A percentile compares a stretch with the other conserved stretches of the same genome.
Evolutionary conservation across 2,113 vertebrate species (phyloP).

Genomic region (Dolichallabes microphthalmus): DNA sequence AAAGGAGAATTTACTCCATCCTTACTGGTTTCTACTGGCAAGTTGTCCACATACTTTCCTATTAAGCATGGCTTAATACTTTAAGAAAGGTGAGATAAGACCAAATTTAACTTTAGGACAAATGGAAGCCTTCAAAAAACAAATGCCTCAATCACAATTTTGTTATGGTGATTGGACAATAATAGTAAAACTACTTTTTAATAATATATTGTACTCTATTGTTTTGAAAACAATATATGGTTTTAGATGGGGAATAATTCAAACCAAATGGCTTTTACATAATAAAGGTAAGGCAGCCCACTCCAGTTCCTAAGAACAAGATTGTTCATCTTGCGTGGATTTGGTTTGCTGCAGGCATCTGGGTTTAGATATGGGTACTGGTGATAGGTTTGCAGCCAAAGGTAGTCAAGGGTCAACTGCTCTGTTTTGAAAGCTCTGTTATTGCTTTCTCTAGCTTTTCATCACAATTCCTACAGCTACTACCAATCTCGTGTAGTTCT

Average conservation of each 20-base stretch:
- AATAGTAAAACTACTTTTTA: neutral
- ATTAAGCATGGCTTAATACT: too few relatives aligned
- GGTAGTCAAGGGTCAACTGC: conserved; percentile 90
- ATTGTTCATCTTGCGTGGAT: conserved; percentile 80
- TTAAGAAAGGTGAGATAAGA: too few relatives aligned
- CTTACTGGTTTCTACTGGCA: too few relatives aligned
- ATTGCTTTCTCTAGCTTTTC: conserved; percentile 59
- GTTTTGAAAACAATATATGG: neutral
- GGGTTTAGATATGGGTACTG: conserved; percentile 93
- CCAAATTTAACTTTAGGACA: neutral
- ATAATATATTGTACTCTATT: neutral
- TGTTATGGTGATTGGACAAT: neutral
- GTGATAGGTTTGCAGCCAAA: conserved; percentile 94
- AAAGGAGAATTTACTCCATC: too few relatives aligned
- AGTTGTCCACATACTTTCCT: too few relatives aligned
- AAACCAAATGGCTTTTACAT: conserved; percentile 10
- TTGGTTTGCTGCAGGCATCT: conserved; percentile 91
- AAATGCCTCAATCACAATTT: neutral
- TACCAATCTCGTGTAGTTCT: neutral
- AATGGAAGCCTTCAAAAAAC: neutral
- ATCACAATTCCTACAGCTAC: conserved; percentile 27
- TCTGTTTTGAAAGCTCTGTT: conserved; percentile 77
- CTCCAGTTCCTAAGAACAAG: conserved; percentile 79
- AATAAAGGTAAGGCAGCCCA: conserved; percentile 55
- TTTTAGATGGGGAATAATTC: neutral